Conservation (phyloP, 2,797 vertebrate genomes). For the Pipistrellus pipistrellus region DNA sequence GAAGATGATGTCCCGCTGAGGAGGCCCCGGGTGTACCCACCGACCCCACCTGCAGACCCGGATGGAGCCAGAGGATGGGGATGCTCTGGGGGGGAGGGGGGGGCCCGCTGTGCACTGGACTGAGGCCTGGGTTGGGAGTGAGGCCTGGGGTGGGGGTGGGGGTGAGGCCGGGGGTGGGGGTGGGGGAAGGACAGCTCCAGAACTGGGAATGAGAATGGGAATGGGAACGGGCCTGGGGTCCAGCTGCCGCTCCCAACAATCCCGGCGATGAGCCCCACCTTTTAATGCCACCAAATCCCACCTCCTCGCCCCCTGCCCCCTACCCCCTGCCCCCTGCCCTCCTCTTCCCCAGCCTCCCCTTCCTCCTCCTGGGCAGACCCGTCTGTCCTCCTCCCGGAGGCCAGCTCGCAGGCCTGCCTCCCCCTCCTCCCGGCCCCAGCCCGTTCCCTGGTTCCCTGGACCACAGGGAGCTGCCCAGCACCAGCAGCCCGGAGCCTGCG, state of each 20-base stretch:
- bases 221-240: not conserved
- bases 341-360: not conserved
- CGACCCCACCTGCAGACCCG: not conserved
- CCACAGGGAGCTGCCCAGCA: not conserved
- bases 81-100: fast-evolving
- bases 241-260: not conserved
- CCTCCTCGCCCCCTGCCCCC: not conserved
- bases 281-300: fast-evolving
- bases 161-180: not conserved
- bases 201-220: not conserved
- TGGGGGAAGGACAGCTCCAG: fast-evolving
- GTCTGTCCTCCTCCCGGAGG: not conserved
- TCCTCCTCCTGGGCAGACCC: not conserved
- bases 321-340: not conserved
- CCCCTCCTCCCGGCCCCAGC: no score
- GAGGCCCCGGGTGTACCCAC: not conserved
- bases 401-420: not conserved
- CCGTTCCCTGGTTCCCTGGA: fast-evolving
- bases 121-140: not conserved
- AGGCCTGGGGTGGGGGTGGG: not conserved
- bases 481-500: fast-evolving
- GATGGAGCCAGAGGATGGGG: not conserved
- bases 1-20: conserved; percentile 87
- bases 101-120: fast-evolving
- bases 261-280: no score